Conservation (phyloP, 2,797 vertebrate genomes). For the Tangara arthus region DNA sequence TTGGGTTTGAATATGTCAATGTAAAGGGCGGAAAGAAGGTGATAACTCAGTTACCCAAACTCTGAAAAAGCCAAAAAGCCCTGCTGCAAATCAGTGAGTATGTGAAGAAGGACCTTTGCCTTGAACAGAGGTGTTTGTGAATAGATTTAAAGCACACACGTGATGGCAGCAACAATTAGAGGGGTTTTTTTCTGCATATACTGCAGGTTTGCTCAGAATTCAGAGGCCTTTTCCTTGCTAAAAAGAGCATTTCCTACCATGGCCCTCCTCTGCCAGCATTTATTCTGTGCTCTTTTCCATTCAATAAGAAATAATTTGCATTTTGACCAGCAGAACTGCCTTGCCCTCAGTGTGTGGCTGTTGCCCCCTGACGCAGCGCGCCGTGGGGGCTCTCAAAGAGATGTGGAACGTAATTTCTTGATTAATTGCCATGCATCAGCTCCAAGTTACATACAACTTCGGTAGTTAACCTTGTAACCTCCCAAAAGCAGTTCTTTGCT, state of each 20-base stretch:
- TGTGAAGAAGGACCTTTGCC: not conserved
- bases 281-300: not conserved
- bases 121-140: not conserved
- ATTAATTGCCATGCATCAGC: constrained; percentile 88
- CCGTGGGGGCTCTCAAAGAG: constrained; percentile 78
- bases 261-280: not conserved
- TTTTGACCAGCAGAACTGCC: constrained; percentile 49
- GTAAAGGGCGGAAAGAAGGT: not conserved
- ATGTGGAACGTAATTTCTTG: constrained; percentile 82
- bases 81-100: not conserved
- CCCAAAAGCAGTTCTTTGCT: constrained; percentile 82
- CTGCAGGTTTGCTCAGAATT: not conserved
- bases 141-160: not conserved
- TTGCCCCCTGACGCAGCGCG: constrained; percentile 78
- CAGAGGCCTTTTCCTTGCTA: not conserved
- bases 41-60: not conserved
- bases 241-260: not conserved
- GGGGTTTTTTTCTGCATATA: rapidly evolving
- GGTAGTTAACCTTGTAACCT: constrained; percentile 95
- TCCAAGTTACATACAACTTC: constrained; percentile 91
- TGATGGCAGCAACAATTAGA: not conserved
- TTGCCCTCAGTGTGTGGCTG: constrained; percentile 50
- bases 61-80: not conserved
- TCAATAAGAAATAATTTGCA: constrained; percentile 20
- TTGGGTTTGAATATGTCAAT: not conserved